Evolutionary conservation across 2,888 invertebrate genomes (phyloP).

Genomic region (Phragmatobia fuliginosa): DNA sequence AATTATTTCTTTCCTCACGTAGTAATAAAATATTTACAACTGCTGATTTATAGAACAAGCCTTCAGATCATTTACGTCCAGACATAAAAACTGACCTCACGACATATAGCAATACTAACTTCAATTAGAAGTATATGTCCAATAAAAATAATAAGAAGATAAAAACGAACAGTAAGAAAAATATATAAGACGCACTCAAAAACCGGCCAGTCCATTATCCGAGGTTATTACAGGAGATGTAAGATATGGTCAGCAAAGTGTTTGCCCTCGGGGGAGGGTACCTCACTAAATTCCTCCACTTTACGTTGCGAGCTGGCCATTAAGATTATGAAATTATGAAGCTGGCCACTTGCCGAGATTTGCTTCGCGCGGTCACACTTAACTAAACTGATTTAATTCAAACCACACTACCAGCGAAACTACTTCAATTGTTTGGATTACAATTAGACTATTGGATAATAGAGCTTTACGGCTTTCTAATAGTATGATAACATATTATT

Average conservation of each 20-base stretch:
- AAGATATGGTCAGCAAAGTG: slow-evolving; percentile 78
- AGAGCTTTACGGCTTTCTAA: background rate
- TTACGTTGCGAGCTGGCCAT: slow-evolving; percentile 76
- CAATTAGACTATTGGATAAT: slow-evolving; percentile 16
- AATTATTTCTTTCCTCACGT: slow-evolving; percentile 13
- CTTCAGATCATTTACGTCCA: slow-evolving; percentile 15
- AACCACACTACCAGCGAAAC: slow-evolving; percentile 39
- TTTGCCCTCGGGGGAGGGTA: slow-evolving; percentile 67
- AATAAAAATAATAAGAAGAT: slow-evolving; percentile 43
- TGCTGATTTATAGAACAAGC: slow-evolving; percentile 14
- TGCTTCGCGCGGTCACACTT: slow-evolving; percentile 64
- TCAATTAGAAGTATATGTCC: slow-evolving; percentile 30
- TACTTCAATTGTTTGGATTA: slow-evolving; percentile 30
- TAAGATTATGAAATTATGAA: slow-evolving; percentile 85
- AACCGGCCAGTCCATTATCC: slow-evolving; percentile 65
- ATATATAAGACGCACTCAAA: slow-evolving; percentile 58
- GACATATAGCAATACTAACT: slow-evolving; percentile 20
- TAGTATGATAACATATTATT: background rate
- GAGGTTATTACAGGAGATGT: slow-evolving; percentile 66
- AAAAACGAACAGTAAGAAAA: slow-evolving; percentile 42
- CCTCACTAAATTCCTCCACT: slow-evolving; percentile 77
- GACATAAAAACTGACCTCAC: slow-evolving; percentile 22
- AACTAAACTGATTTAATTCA: slow-evolving; percentile 65
- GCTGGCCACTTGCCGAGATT: slow-evolving; percentile 74
- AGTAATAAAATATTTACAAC: slow-evolving; percentile 20